These are phyloP conservation scores for Strongylocentrotus purpuratus DNA, from an alignment of 35 echinoderm and acorn worm genomes.

Conservation along the genomic window DNA sequence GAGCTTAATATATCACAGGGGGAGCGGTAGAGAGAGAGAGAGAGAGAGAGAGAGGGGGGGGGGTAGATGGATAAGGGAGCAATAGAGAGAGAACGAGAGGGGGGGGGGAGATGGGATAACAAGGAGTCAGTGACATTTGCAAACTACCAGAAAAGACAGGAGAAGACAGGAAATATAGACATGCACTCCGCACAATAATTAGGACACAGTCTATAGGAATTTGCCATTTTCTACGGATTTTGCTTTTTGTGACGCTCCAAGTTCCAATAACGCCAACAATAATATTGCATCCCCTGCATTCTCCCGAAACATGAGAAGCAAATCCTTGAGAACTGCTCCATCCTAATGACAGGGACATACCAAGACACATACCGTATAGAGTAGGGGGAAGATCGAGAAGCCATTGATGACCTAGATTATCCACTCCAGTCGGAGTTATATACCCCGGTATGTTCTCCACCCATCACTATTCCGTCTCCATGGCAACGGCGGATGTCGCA, in stretches of 20 bases:
- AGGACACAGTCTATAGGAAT: too few species aligned
- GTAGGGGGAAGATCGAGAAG: background rate
- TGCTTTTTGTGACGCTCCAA: too few species aligned
- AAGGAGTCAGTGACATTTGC: background rate
- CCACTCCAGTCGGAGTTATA: background rate
- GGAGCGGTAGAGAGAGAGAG: background rate
- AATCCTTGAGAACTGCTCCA: too few species aligned
- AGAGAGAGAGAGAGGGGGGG: too few species aligned
- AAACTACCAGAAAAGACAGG: too few species aligned
- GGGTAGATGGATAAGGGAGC: background rate
- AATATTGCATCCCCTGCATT: too few species aligned
- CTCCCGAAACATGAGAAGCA: too few species aligned
- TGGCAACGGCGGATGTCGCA: background rate
- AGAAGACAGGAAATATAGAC: too few species aligned
- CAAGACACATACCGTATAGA: background rate
- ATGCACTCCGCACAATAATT: too few species aligned
- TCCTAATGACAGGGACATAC: background rate
- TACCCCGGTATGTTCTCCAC: background rate
- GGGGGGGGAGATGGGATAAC: background rate
- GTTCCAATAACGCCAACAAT: too few species aligned
- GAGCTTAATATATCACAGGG: background rate
- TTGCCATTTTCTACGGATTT: too few species aligned
- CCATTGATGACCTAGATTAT: constrained; percentile 3
- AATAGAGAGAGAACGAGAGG: background rate
- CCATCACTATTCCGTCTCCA: background rate